Conservation (phyloP, 1,140 invertebrate species). For the Heliconius eleuchia region DNA sequence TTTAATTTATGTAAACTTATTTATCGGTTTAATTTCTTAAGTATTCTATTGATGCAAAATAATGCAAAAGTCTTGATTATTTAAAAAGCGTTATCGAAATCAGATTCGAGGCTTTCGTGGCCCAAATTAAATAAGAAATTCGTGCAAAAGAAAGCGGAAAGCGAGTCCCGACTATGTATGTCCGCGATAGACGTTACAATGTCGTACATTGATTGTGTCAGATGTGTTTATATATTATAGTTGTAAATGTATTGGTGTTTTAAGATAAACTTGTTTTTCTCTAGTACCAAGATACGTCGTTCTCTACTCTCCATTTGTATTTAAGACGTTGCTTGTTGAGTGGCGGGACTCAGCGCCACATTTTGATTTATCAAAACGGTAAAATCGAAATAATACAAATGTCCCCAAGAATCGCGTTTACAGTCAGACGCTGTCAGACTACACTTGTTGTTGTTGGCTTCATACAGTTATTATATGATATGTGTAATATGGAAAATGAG, state of each 20-base stretch:
- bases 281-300: background rate
- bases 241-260: background rate
- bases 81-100: background rate
- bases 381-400: too few species aligned
- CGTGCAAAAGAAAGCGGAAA: constrained; percentile 77
- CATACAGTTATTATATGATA: background rate
- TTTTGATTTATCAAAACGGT: too few species aligned
- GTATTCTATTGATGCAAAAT: too few species aligned
- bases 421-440: background rate
- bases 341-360: too few species aligned
- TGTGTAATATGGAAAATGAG: background rate
- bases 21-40: too few species aligned
- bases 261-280: background rate
- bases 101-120: constrained; percentile 38
- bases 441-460: background rate
- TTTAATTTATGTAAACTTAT: too few species aligned
- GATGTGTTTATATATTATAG: constrained; percentile 36
- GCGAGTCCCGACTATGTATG: constrained; percentile 70
- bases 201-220: constrained; percentile 62
- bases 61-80: background rate
- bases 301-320: background rate
- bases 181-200: constrained; percentile 69
- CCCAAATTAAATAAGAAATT: constrained; percentile 57
- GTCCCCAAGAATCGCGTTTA: background rate
- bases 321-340: background rate